Evolutionary conservation across 1,140 invertebrate species (phyloP), one percentile per base, ranked within the genome.

Genomic region (Drosophila sechellia): DNA sequence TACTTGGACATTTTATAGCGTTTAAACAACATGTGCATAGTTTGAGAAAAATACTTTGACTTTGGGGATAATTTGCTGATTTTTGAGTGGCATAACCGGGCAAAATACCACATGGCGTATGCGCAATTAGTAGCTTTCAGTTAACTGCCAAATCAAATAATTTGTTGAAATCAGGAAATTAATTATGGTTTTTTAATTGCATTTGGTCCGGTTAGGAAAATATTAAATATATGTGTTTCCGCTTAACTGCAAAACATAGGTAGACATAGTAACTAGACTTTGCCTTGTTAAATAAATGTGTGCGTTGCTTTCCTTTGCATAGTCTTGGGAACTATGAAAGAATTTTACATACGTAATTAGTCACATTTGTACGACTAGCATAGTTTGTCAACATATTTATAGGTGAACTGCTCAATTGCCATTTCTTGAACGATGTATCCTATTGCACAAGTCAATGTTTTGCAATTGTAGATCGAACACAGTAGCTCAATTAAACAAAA

Each of bases 71-170:
- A 17, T 10, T 11, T 11, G n/a, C 43, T 12, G 17, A 45, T 45
- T 22, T 45, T 45, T 45, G 17, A n/a, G 12, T 46, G 20, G 20
- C 5, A 5, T 11, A 12, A 4, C 5, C 13, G 8, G 15, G 15
- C 5, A 10, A 27, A 27, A 3, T 13, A 39, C 70, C 70, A 74
- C 70, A 43, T 15, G 70, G 15, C 70, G 70, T 69, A 74, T 58
- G 27, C 70, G 53, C 58, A 74, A 77, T 77, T 69, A 77, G 75
- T 61, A 40, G 53, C 11, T 53, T 50, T 34, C 25, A 49, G 25
- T 22, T 10, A n/a, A n/a, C 6, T 13, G 34, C 3, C 0, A 13
- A 46, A 12, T 22, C 4, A 22, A 43, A 22, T 12, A 13, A 46
- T 22, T 34, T n/a, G 22, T 48, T 27, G n/a, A n/a, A 15, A 4